Evolutionary conservation across 2,797 vertebrate genomes (phyloP), one percentile per base, ranked within the genome.

Genomic region (Sebastes wilsoni): DNA sequence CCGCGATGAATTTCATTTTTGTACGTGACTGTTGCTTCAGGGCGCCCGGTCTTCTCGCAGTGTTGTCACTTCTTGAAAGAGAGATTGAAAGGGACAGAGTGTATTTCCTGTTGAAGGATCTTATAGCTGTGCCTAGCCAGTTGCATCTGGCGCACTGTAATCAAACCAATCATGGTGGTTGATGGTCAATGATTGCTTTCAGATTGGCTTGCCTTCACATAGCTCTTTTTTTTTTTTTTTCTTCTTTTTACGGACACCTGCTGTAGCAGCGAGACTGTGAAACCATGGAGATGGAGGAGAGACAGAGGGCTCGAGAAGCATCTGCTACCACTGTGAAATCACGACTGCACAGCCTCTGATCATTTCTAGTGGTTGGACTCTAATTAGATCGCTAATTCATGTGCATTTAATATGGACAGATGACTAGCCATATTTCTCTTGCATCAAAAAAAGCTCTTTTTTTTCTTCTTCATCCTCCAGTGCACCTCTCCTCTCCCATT

Each of bases 101-200:
- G 89, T 89, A 84, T 94, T 93, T 94, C 91, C 92, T 89, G 85
- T 84, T 85, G 86, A 89, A 80, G 84, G 87, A 87, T 93, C 88
- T 75, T 75, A 84, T 81, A 82, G 87, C 88, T 30, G 77, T 27
- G 71, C 62, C 75, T 8, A 61, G 84, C 83, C 87, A 81, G 91
- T 92, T 93, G 92, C 92, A 93, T 92, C 93, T 93, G 93, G 81
- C 49, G 34, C 86, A 77, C 87, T 86, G 92, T 93, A 94, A 95
- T 95, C 94, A 94, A 93, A 94, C 90, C 94, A 93, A 93, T 95
- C 93, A 92, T 8, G 75, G 72, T 8, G 78, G 85, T 84, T 93
- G 93, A 94, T 94, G 91, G 93, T 93, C 93, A 93, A 79, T 94
- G 93, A 95, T 95, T 94, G 93, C 93, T 91, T 94, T 95, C 88